Conservation (phyloP, 2,113 vertebrate species). For the Zapus hudsonius region DNA sequence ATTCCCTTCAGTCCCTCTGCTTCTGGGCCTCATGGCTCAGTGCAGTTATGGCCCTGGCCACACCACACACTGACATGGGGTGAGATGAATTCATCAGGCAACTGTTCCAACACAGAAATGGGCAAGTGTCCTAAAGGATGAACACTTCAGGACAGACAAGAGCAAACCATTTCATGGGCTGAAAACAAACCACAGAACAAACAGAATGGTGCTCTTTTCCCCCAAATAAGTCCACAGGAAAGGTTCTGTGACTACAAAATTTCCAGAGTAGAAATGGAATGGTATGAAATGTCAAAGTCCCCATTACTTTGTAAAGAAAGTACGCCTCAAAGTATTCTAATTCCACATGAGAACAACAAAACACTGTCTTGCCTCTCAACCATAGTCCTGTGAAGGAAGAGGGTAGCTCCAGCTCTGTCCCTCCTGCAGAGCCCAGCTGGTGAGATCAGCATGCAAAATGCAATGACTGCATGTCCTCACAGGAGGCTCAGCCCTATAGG, state of each 20-base stretch:
- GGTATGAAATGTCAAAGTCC: conserved; percentile 92
- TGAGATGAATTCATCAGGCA: conserved; percentile 89
- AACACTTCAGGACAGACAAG: conserved; percentile 85
- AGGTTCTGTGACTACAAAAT: conserved; percentile 70
- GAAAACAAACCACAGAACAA: conserved; percentile 82
- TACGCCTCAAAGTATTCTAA: conserved; percentile 91
- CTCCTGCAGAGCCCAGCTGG: conserved; percentile 83
- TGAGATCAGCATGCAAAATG: conserved; percentile 79
- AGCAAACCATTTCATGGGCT: conserved; percentile 87
- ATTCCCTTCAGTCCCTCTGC: conserved; percentile 87
- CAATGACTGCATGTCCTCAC: conserved; percentile 67
- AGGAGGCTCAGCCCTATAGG: conserved; percentile 79
- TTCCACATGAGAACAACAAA: conserved; percentile 94
- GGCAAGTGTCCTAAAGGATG: conserved; percentile 87
- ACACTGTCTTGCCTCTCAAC: conserved; percentile 93
- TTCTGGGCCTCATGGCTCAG: conserved; percentile 91
- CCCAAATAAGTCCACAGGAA: conserved; percentile 84
- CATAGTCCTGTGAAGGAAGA: conserved; percentile 87
- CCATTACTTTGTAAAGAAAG: conserved; percentile 88
- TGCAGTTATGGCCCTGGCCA: conserved; percentile 88
- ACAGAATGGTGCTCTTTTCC: conserved; percentile 87
- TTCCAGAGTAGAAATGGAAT: conserved; percentile 89
- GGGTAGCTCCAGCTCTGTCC: conserved; percentile 88
- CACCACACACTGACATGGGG: conserved; percentile 90
- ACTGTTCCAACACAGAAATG: conserved; percentile 92